phyloP scores from a whole-genome alignment of 53 echinoderm and acorn worm species.

The Glandiceps talaboti region DNA sequence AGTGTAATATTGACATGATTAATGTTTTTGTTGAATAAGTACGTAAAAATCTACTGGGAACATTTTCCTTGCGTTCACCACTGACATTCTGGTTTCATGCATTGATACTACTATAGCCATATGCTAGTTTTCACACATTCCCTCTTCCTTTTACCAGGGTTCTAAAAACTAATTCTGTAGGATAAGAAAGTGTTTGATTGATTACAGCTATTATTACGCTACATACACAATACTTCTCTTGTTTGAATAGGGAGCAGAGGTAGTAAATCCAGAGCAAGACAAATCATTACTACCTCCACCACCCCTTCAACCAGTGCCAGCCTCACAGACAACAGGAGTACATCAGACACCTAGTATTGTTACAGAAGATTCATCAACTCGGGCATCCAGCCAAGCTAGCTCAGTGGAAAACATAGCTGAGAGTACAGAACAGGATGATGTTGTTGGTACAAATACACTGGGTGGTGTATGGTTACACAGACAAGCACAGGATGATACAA shows the following conservation, averaged over 20 bases:
- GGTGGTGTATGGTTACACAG: conserved; percentile 98
- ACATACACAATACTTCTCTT: too few species aligned
- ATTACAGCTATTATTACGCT: too few species aligned
- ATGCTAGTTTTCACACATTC: neutral
- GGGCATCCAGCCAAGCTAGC: neutral
- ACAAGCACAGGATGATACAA: conserved; percentile 46
- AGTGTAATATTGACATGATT: too few species aligned
- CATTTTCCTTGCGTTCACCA: too few species aligned
- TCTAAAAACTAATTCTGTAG: too few species aligned
- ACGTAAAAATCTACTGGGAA: too few species aligned
- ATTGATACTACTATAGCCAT: too few species aligned
- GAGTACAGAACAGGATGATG: neutral
- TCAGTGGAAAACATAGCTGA: neutral
- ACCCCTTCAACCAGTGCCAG: neutral
- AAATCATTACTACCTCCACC: neutral
- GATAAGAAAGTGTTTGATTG: too few species aligned
- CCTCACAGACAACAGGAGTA: neutral
- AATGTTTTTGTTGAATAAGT: too few species aligned
- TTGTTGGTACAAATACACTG: conserved; percentile 14
- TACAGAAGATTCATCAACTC: neutral
- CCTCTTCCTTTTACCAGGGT: too few species aligned
- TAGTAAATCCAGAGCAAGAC: neutral
- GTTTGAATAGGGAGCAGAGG: neutral
- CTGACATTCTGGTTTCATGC: too few species aligned
- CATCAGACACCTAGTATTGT: neutral